phyloP scores from a whole-genome alignment of 2,113 vertebrate genomes.

The Geococcyx californianus region DNA sequence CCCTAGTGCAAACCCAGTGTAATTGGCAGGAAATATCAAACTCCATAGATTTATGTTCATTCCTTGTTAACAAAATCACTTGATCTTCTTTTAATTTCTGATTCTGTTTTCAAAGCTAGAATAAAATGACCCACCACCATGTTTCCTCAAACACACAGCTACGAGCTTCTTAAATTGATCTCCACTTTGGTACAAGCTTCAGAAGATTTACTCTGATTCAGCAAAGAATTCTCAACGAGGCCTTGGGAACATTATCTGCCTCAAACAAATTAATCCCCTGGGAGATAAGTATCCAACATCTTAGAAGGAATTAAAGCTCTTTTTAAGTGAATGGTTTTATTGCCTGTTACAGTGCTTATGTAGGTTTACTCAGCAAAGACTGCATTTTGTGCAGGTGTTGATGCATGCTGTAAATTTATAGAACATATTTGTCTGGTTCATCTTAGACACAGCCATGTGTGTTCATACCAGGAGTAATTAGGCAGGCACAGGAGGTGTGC shows the following conservation, averaged over 20 bases:
- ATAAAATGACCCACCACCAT: neutral
- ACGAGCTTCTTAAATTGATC: neutral
- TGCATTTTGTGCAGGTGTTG: neutral
- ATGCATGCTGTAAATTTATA: neutral
- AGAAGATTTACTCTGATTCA: neutral
- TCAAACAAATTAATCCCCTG: conserved; percentile 1
- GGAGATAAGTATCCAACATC: neutral
- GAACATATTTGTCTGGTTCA: neutral
- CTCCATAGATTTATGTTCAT: neutral
- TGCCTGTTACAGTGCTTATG: neutral
- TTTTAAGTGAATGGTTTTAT: neutral
- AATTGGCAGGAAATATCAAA: neutral
- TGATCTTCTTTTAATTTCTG: conserved; percentile 2
- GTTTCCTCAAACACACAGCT: neutral
- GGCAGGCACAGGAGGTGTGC: neutral
- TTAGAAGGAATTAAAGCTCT: neutral
- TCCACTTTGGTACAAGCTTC: neutral
- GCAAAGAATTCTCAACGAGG: neutral
- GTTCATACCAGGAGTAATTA: conserved; percentile 22
- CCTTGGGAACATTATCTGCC: neutral
- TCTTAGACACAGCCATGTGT: neutral
- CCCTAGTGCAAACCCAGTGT: neutral
- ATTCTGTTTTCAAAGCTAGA: conserved; percentile 1
- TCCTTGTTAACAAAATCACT: neutral
- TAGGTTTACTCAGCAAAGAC: neutral